Percentiles rank a stretch among this genome's conserved stretches.
Conservation (phyloP, 2,888 invertebrate genomes). For the Ophion ellenae region DNA sequence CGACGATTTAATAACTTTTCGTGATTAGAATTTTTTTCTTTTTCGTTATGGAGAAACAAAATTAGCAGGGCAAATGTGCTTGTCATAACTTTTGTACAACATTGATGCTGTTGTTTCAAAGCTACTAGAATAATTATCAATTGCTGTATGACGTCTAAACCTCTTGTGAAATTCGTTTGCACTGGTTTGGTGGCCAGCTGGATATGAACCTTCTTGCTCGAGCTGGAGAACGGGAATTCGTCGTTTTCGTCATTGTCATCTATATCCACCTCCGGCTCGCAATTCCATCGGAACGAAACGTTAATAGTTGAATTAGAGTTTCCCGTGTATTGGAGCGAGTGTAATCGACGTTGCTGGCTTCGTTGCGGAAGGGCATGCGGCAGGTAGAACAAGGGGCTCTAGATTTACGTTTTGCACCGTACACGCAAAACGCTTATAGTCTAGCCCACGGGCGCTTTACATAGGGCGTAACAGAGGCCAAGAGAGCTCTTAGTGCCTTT, state of each 20-base stretch:
- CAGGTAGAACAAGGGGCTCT: not conserved
- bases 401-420: conserved; percentile 37
- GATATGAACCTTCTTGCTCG: not conserved
- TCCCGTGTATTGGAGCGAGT: conserved; percentile 56
- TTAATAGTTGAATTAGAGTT: conserved; percentile 70
- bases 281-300: conserved; percentile 69
- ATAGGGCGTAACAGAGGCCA: conserved; percentile 41
- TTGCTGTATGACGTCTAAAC: not conserved
- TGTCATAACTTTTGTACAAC: too few relatives aligned
- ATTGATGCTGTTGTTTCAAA: not conserved
- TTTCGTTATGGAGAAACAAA: too few relatives aligned
- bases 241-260: conserved; percentile 28
- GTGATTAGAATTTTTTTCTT: too few relatives aligned
- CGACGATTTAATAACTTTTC: too few relatives aligned
- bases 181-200: not conserved
- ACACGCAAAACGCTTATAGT: conserved; percentile 46
- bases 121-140: not conserved
- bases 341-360: not conserved
- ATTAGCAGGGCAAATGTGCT: too few relatives aligned
- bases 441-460: conserved; percentile 52
- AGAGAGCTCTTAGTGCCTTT: conserved; percentile 44
- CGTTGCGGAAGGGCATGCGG: conserved; percentile 19
- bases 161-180: not conserved
- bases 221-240: conserved; percentile 10
- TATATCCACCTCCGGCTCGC: conserved; percentile 39